Conservation (phyloP, 2,797 vertebrate species). For the Oryzias dopingdopingensis region DNA sequence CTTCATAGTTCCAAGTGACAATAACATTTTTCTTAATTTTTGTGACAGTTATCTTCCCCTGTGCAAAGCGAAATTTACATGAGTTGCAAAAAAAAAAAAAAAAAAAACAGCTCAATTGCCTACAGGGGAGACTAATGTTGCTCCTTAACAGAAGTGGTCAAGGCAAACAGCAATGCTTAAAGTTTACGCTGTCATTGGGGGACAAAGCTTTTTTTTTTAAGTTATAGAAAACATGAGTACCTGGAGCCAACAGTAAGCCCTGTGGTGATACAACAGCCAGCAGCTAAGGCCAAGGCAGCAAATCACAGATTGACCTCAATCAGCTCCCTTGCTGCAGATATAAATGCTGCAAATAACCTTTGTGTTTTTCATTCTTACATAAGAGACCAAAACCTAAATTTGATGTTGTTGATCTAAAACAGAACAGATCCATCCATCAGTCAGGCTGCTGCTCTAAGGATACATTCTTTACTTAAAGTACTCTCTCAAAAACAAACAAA, state of each 20-base stretch:
- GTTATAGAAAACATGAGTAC: constrained; percentile 39
- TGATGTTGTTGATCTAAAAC: constrained; percentile 23
- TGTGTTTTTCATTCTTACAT: constrained; percentile 26
- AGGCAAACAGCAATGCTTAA: constrained; percentile 14
- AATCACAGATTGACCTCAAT: constrained; percentile 77
- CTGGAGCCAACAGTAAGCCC: constrained; percentile 42
- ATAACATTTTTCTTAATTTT: no score
- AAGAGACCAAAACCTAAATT: constrained; percentile 16
- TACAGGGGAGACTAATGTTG: constrained; percentile 7
- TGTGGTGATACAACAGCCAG: constrained; percentile 48
- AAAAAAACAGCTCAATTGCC: background rate
- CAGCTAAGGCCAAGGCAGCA: constrained; percentile 48
- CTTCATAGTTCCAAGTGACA: no score
- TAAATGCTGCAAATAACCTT: constrained; percentile 30
- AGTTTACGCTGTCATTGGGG: constrained; percentile 12
- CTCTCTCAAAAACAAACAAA: constrained; percentile 5
- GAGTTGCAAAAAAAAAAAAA: background rate
- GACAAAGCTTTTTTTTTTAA: constrained; percentile 31
- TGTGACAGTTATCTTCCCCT: no score
- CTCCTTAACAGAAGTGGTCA: constrained; percentile 16
- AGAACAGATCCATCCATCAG: constrained; percentile 15
- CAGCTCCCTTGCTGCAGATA: constrained; percentile 50
- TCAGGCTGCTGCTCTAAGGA: background rate
- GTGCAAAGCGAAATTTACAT: constrained; percentile 24
- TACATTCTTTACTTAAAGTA: constrained; percentile 8